Base-by-base conservation (phyloP, 53 echinoderm and acorn worm genomes). In the Echinarachnius parma region DNA sequence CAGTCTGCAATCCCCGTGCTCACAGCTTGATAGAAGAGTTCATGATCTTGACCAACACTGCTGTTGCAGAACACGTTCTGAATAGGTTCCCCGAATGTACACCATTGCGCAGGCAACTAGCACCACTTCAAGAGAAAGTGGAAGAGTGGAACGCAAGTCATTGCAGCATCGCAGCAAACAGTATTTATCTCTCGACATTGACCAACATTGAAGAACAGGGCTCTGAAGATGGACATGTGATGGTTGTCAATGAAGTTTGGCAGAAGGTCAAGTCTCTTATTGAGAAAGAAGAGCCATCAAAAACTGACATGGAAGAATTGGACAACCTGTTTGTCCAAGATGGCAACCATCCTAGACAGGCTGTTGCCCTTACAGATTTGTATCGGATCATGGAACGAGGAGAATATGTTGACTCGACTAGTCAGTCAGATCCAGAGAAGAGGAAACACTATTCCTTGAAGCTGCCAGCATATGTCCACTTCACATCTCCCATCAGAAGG, bases 401-500 rank as follows among this genome's bases (percentile, higher is more conserved):
- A 7, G 76, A 82, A 55, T 90, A 87, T 44, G 49, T 87, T 46
- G 59, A 82, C 49, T 83, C 91, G 9, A 83, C 75, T 13, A 84
- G 75, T 72, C 80, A 86, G 18, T 28, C 22, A 61, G 60, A 21
- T 16, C 52, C 39, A 20, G 57, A 61, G 9, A 75, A 66, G 49
- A 61, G 54, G 55, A 30, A 53, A 26, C 93, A 93, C 59, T 83
- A 66, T 48, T 81, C 87, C 9, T 32, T 84, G 31, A 33, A 59
- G n/a, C 50, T 70, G 63, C 27, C 36, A 9, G 60, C 64, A 44
- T 78, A 86, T 31, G 62, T 81, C 0, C 87, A 84, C 46, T 95
- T 80, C 56, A 87, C 87, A 22, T 84, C 95, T 22, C 95, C 95
- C 10, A 82, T 90, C 34, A 80, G 90, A 28, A 84, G 87, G 2